phyloP scores from a whole-genome alignment of 2,888 invertebrate species.

The Siphlonurus alternatus region DNA sequence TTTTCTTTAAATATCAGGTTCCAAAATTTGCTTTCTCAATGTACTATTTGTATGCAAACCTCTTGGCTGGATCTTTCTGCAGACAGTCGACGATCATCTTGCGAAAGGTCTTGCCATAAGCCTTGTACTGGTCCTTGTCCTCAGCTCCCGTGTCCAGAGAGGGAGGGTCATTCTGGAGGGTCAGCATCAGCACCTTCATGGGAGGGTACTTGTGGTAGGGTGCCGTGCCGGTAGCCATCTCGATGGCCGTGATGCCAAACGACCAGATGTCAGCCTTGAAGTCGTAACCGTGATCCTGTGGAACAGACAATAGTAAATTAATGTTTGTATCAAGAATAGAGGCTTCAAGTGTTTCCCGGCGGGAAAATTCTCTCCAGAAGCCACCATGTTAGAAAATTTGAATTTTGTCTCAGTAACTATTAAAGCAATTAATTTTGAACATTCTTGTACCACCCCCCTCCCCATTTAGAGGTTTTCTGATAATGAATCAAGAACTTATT shows the following conservation, averaged over 20 bases:
- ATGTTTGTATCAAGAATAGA: neutral
- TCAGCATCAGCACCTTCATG: constrained; percentile 98
- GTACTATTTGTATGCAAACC: no score
- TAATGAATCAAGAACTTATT: no score
- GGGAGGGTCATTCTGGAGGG: constrained; percentile 95
- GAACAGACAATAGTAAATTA: constrained; percentile 11
- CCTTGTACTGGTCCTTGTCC: constrained; percentile 95
- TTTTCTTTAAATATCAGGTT: no score
- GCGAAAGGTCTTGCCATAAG: constrained; percentile 91
- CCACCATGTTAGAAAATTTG: neutral
- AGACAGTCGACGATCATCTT: constrained; percentile 95
- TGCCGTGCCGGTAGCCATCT: constrained; percentile 95
- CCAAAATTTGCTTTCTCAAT: no score
- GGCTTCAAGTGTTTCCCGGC: neutral
- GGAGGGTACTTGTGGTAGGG: constrained; percentile 98
- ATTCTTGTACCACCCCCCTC: no score
- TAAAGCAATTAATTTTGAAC: no score
- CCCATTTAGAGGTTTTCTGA: no score
- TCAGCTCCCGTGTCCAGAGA: constrained; percentile 87
- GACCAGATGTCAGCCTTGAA: constrained; percentile 95
- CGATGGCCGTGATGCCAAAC: constrained; percentile 93
- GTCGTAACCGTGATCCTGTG: constrained; percentile 86
- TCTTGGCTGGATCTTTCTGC: constrained; percentile 85
- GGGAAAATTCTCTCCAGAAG: no score
- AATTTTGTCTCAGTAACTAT: no score